Evolutionary conservation across 2,888 invertebrate genomes (phyloP), one percentile per base, ranked within the genome.

Genomic region (Myopa testacea): DNA sequence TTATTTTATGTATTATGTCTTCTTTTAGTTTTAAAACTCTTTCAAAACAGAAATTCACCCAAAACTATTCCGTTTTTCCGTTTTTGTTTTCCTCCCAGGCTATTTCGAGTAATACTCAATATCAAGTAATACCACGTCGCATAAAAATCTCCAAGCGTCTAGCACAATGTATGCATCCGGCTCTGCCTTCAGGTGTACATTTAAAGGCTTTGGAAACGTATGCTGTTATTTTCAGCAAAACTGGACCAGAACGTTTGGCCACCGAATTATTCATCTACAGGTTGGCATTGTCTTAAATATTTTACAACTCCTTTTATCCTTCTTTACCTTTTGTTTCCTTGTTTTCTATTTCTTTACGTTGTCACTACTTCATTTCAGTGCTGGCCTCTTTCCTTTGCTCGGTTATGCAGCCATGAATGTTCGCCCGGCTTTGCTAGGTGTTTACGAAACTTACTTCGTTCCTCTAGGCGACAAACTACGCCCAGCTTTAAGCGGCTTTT

Each of bases 131-230:
- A 84, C 97, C 97, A 8, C 92, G 96, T 81, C 91, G 95, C 82
- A 94, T 96, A 82, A 95, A 95, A 85, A 95, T 97, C 81, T 95
- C 96, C 72, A 98, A 97, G 90, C 92, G 97, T 80, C 90, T 98
- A 81, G 95, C 97, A 69, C 97, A 97, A 91, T 98, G 97, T 88
- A 94, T 97, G 92, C 97, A 98, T 90, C 97, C 97, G 55, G 95
- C 95, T 26, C 90, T 97, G 81, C 97, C 97, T 37, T 95, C 95
- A 76, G 97, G 97, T 55, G 97, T 97, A 40, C 97, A 97, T 89
- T 90, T 97, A 80, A 97, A 96, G 89, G 96, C 96, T 37, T 90
- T 97, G 82, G 97, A 97, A 90, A 96, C 96, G 0, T 97, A 97
- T 89, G 95, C 95, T 86, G 94, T 95, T 82, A 95, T 97, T 87